Conservation (phyloP, 2,888 invertebrate species). For the Unio delphinus region DNA sequence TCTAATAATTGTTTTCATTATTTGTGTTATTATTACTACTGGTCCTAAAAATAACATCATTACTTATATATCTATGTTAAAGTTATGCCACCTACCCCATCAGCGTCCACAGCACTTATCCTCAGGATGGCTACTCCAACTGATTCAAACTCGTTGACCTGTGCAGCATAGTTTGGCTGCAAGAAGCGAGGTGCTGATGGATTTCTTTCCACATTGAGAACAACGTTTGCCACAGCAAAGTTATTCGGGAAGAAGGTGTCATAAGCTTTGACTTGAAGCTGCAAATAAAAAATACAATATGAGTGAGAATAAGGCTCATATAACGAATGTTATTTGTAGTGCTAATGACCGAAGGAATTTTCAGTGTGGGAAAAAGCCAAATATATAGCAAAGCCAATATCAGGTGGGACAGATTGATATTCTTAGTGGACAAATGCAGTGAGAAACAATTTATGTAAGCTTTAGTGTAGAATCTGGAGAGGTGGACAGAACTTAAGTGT, state of each 20-base stretch:
- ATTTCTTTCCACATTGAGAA: slow-evolving; percentile 60
- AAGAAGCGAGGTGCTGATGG: slow-evolving; percentile 52
- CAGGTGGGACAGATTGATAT: too few relatives aligned
- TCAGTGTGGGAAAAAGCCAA: too few relatives aligned
- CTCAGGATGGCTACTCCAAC: slow-evolving; percentile 23
- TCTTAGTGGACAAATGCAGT: too few relatives aligned
- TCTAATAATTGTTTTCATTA: too few relatives aligned
- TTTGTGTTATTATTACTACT: too few relatives aligned
- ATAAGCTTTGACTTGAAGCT: slow-evolving; percentile 48
- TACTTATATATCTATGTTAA: background rate
- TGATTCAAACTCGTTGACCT: slow-evolving; percentile 41
- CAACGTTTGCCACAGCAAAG: slow-evolving; percentile 44
- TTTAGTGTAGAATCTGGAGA: too few relatives aligned
- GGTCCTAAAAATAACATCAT: background rate
- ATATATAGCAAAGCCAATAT: too few relatives aligned
- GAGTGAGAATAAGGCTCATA: background rate
- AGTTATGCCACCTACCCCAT: slow-evolving; percentile 37
- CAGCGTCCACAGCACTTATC: slow-evolving; percentile 47
- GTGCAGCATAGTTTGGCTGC: slow-evolving; percentile 9
- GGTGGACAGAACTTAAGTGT: too few relatives aligned
- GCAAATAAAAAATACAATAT: slow-evolving; percentile 17
- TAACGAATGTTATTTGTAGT: too few relatives aligned
- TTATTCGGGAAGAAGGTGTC: slow-evolving; percentile 54
- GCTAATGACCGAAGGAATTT: too few relatives aligned
- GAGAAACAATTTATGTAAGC: too few relatives aligned